Evolutionary conservation across 2,888 invertebrate genomes (phyloP).

Genomic region (Elysia crispata): DNA sequence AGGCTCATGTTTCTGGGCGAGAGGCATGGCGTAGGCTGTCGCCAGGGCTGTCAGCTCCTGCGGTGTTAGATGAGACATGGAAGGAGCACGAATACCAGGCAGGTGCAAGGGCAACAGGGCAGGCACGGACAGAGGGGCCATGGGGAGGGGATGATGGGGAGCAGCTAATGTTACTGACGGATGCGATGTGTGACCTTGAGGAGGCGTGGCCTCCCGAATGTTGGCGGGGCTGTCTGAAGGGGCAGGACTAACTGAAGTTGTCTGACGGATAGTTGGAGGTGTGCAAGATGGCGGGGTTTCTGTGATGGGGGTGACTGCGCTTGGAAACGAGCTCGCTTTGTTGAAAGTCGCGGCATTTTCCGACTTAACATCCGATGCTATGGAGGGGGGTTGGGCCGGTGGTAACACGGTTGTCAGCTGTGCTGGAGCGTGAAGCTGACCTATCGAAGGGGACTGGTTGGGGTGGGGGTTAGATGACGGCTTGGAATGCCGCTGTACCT

Average conservation of each 20-base stretch:
- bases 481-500: neutral
- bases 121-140: constrained; percentile 15
- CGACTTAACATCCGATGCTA: no score
- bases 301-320: no score
- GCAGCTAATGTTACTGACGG: neutral
- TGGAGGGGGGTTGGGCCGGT: neutral
- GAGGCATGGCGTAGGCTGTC: neutral
- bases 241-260: neutral
- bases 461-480: neutral
- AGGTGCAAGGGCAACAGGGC: neutral
- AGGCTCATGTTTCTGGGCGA: neutral
- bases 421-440: neutral
- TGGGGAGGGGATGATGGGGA: neutral
- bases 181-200: neutral
- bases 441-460: neutral
- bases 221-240: neutral
- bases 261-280: neutral
- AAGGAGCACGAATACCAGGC: no score
- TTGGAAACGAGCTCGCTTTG: no score
- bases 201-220: neutral
- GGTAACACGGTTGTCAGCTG: neutral
- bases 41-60: no score
- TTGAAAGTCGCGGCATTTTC: neutral
- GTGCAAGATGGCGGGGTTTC: neutral
- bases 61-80: no score